phyloP scores from a whole-genome alignment of 2,797 vertebrate genomes.

The Mergus octosetaceus region DNA sequence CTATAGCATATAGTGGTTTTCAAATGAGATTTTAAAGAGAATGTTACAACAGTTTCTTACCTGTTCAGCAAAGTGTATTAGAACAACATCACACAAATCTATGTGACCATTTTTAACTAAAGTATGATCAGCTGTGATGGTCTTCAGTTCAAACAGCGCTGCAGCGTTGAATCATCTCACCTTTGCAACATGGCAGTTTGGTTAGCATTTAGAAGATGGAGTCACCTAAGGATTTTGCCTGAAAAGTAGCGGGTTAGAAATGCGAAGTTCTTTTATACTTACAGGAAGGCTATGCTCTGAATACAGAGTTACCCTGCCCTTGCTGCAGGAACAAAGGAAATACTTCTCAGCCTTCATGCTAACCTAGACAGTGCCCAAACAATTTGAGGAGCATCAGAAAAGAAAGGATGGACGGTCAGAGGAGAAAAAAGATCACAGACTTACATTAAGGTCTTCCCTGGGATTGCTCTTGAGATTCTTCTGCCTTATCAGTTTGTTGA shows the following conservation, averaged over 20 bases:
- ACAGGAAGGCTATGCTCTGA: background rate
- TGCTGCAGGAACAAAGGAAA: background rate
- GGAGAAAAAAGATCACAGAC: background rate
- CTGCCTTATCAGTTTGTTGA: background rate
- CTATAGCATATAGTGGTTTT: background rate
- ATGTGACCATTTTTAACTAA: background rate
- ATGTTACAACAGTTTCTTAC: background rate
- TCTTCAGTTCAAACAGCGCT: background rate
- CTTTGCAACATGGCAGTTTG: background rate
- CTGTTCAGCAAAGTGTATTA: background rate
- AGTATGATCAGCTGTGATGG: background rate
- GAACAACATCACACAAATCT: background rate
- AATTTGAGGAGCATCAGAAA: background rate
- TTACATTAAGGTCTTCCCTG: background rate
- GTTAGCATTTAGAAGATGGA: background rate
- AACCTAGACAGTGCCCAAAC: background rate
- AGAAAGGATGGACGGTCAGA: background rate
- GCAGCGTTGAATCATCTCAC: background rate
- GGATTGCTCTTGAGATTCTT: background rate
- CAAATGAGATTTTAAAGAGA: background rate
- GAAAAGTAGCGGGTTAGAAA: background rate
- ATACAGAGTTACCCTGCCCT: background rate
- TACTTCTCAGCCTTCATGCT: background rate
- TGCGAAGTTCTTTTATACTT: background rate
- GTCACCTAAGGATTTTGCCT: background rate